Conservation (phyloP, 30 jellyfish, hydroid and myxozoan genomes). For the Pseudorhiza aurosa region DNA sequence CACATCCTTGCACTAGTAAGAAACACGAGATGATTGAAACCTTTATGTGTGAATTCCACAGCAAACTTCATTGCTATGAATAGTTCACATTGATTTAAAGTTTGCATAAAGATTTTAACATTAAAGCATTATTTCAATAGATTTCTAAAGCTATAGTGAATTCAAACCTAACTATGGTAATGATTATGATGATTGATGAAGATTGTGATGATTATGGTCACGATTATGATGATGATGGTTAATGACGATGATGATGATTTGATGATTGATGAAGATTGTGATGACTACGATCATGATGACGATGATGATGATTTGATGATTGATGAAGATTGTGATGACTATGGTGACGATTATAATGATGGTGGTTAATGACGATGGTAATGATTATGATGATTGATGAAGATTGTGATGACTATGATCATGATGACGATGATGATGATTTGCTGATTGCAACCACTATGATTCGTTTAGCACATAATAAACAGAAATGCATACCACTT, state of each 20-base stretch:
- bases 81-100: neutral
- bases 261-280: neutral
- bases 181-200: neutral
- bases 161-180: too few relatives aligned
- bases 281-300: neutral
- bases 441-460: neutral
- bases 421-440: neutral
- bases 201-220: neutral
- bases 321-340: neutral
- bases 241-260: neutral
- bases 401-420: neutral
- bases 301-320: neutral
- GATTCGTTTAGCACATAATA: neutral
- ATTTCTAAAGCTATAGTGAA: too few relatives aligned
- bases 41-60: neutral
- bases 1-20: constrained; percentile 48
- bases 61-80: neutral
- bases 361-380: neutral
- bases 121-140: too few relatives aligned
- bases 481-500: constrained; percentile 9
- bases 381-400: neutral
- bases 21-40: neutral
- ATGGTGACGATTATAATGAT: neutral
- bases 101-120: too few relatives aligned
- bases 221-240: neutral